Evolutionary conservation across 2,113 vertebrate genomes (phyloP).

Genomic region (Salvelinus sp.): DNA sequence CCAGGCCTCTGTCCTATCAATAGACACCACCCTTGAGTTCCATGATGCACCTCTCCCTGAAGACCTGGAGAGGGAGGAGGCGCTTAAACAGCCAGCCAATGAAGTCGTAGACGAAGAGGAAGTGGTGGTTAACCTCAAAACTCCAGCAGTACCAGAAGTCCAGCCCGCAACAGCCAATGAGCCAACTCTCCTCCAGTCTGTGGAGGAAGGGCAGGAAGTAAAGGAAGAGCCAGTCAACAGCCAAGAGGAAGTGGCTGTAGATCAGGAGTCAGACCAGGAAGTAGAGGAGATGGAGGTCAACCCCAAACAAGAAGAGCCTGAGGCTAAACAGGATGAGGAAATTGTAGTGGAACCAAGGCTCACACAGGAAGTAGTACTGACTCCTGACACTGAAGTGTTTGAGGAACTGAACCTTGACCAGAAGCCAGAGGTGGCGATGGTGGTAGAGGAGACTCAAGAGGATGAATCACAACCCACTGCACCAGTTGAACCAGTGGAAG

Average conservation of each 20-base stretch:
- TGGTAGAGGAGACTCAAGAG: neutral
- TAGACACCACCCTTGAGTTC: constrained; percentile 83
- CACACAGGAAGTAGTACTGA: neutral
- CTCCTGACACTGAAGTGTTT: neutral
- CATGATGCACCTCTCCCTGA: constrained; percentile 77
- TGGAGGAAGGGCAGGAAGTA: constrained; percentile 27
- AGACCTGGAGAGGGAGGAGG: constrained; percentile 52
- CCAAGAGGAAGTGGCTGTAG: constrained; percentile 8
- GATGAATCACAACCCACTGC: no score
- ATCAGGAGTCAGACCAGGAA: neutral
- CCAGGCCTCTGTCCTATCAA: constrained; percentile 70
- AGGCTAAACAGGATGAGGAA: no score
- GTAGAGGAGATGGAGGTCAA: neutral
- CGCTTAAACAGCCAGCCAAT: constrained; percentile 23
- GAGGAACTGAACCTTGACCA: neutral
- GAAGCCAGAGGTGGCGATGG: neutral
- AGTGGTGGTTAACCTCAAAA: constrained; percentile 58
- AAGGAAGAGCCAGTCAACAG: neutral
- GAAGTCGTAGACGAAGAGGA: constrained; percentile 70
- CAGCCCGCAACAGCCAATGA: constrained; percentile 10
- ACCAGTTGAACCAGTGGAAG: neutral
- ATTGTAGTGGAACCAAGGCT: no score
- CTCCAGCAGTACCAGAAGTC: constrained; percentile 11
- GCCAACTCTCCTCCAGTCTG: neutral
- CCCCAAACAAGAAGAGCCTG: no score